Conservation (phyloP, 2,113 vertebrate genomes). For the Eidolon helvum region DNA sequence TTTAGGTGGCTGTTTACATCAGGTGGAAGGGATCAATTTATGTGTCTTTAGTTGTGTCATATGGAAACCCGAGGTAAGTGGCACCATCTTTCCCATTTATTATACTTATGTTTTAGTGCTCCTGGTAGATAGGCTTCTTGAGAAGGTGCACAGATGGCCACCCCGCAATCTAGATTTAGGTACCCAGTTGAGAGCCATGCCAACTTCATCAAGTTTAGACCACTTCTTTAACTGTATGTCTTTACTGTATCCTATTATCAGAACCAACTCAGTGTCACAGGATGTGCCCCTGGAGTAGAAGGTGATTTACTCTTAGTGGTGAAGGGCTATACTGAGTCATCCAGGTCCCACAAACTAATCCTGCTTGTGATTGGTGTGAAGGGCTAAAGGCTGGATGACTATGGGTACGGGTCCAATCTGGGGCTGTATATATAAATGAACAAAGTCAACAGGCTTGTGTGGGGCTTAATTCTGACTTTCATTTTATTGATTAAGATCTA, state of each 20-base stretch:
- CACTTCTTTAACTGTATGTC: background rate
- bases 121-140: background rate
- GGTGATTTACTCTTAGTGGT: background rate
- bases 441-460: background rate
- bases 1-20: background rate
- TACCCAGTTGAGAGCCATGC: background rate
- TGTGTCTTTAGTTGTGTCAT: background rate
- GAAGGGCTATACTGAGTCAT: background rate
- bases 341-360: background rate
- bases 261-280: background rate
- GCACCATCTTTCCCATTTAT: background rate
- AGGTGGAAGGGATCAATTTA: background rate
- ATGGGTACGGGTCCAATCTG: background rate
- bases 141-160: background rate
- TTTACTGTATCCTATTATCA: background rate
- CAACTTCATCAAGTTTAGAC: background rate
- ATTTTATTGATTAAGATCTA: constrained; percentile 25
- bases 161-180: background rate
- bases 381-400: background rate
- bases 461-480: background rate
- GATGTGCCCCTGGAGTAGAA: background rate
- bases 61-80: background rate
- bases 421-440: background rate
- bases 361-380: background rate
- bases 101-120: background rate